These are phyloP conservation scores for Condylura cristata DNA, from an alignment of 2,113 vertebrate species.

Conservation along the genomic window DNA sequence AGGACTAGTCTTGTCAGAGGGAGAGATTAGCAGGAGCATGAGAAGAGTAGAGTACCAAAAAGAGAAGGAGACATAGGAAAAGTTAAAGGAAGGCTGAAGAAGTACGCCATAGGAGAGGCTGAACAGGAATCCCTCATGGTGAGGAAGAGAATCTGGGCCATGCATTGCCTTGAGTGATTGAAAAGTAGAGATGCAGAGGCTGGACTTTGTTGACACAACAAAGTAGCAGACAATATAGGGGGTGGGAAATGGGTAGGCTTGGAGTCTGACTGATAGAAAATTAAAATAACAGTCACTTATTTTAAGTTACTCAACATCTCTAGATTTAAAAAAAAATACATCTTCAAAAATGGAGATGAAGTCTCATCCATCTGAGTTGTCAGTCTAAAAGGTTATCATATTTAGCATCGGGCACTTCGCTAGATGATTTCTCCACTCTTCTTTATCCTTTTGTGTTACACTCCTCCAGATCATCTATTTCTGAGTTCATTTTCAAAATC, in stretches of 20 bases:
- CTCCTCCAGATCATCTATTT: not conserved
- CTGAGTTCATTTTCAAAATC: not conserved
- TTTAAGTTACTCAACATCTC: not conserved
- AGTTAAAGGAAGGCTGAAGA: not conserved
- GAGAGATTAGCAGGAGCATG: not conserved
- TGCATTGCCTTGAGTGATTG: not conserved
- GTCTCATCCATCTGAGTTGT: not conserved
- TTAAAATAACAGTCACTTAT: not conserved
- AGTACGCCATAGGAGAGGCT: not conserved
- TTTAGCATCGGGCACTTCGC: not conserved
- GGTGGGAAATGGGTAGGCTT: not conserved
- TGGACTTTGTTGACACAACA: not conserved
- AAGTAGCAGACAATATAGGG: not conserved
- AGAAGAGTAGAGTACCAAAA: not conserved
- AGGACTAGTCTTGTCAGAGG: not conserved
- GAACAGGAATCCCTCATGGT: not conserved
- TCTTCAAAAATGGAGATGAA: not conserved
- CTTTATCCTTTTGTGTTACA: not conserved
- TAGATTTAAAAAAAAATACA: too few species aligned
- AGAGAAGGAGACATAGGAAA: not conserved
- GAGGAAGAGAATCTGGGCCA: not conserved
- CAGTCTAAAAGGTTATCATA: not conserved
- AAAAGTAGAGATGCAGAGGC: not conserved
- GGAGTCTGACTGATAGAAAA: not conserved
- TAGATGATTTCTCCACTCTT: not conserved